Evolutionary conservation across 2,797 vertebrate genomes (phyloP), one percentile per base, ranked within the genome.

Genomic region (Salmo trutta): DNA sequence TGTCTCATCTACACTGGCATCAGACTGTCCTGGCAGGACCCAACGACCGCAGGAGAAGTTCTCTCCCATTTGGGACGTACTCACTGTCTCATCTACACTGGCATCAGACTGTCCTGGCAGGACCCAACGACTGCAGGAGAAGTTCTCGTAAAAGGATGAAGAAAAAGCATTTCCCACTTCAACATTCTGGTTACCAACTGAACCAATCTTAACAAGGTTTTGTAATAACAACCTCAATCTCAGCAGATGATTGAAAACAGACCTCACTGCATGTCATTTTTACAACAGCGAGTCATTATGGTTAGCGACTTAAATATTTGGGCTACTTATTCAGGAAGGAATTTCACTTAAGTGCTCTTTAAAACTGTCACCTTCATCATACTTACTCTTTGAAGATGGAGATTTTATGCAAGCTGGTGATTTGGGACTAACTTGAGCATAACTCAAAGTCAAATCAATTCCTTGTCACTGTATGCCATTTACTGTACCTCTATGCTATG

Each of bases 341-440:
- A 82, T 79, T 53, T 31, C 21, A 56, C 29, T 36, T 59, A 71
- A 64, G 65, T 27, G 53, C 6, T 66, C 68, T n/a, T 47, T 75
- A 56, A 56, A 68, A 79, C 64, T 27, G 41, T 15, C 15, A 29
- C 68, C 24, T 77, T 75, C 71, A 54, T 15, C 41, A 33, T 71
- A 56, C 29, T 27, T 73, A 68, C 72, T 24, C 15, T 6, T 8
- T 65, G 6, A 70, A 36, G 54, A 64, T 81, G 59, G 71, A 27
- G 51, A 71, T n/a, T 47, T 59, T 33, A 5, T 65, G 73, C 62
- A 71, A 59, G 21, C 52, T 76, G 62, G 51, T 36, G 41, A 24
- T 66, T 76, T 54, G 77, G 54, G 41, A 41, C 54, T 16, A 59
- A 59, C 5, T 59, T 6, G 33, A 59, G 19, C 19, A 59, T n/a